These are phyloP conservation scores for Chymomyza fuscimana DNA, from an alignment of 2,888 invertebrate genomes.

Conservation along the genomic window DNA sequence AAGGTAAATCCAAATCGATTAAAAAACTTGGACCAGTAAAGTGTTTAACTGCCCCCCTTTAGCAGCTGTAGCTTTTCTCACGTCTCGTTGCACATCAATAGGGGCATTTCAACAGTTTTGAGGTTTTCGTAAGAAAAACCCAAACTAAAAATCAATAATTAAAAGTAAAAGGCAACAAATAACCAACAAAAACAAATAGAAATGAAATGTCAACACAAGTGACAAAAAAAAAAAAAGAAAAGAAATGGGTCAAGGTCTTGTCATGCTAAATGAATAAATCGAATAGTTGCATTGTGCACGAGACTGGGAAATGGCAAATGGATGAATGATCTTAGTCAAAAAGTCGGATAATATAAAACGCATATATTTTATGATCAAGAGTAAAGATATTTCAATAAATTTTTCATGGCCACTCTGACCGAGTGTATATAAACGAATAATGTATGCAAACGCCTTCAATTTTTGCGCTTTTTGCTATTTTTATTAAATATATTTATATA, in stretches of 20 bases:
- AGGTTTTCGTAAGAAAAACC: background rate
- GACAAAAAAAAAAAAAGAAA: background rate
- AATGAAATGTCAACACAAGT: background rate
- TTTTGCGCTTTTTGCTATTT: constrained; percentile 8
- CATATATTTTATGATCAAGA: background rate
- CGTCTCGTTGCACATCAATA: background rate
- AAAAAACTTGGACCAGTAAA: no score
- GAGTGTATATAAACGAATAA: background rate
- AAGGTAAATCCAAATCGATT: no score
- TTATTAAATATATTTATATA: constrained; percentile 16
- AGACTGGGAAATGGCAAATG: background rate
- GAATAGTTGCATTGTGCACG: background rate
- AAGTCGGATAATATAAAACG: background rate
- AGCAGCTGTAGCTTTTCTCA: background rate
- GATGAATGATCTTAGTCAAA: background rate
- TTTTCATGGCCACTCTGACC: constrained; percentile 18
- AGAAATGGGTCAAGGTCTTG: constrained; percentile 27
- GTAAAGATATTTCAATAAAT: background rate
- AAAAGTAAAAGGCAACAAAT: background rate
- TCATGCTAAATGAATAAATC: background rate
- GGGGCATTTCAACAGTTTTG: background rate
- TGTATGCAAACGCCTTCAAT: constrained; percentile 1
- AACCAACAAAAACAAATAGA: background rate
- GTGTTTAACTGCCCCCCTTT: background rate
- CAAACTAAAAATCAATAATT: constrained; percentile 8